Evolutionary conservation across 2,113 vertebrate genomes (phyloP), one percentile per base, ranked within the genome.

Genomic region (Heteronetta atricapilla): DNA sequence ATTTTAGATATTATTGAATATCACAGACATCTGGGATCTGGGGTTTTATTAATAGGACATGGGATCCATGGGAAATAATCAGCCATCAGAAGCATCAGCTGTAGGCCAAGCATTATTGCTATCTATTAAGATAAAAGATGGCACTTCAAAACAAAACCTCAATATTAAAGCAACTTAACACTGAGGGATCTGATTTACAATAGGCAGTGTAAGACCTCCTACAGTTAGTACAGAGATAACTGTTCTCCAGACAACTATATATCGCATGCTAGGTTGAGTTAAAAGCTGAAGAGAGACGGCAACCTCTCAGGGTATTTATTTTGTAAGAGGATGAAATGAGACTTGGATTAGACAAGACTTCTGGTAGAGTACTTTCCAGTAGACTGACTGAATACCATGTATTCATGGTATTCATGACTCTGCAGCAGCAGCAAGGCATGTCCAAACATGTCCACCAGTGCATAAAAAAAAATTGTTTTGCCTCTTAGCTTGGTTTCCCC

Each of bases 381-480:
- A 7, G 22, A 67, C 29, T 59, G 31, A 59, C 1, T 29, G 11
- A 46, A 14, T 42, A 44, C 46, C 6, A 48, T 0, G 0, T 48
- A n/a, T n/a, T n/a, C n/a, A n/a, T n/a, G n/a, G n/a, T n/a, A n/a
- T n/a, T n/a, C n/a, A n/a, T n/a, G n/a, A n/a, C n/a, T n/a, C n/a
- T n/a, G n/a, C n/a, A n/a, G n/a, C n/a, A n/a, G n/a, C n/a, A n/a
- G n/a, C n/a, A n/a, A n/a, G n/a, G n/a, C n/a, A n/a, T n/a, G n/a
- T n/a, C n/a, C n/a, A n/a, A n/a, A n/a, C n/a, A n/a, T n/a, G n/a
- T n/a, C n/a, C n/a, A n/a, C n/a, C n/a, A n/a, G n/a, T n/a, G n/a
- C n/a, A n/a, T n/a, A n/a, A n/a, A n/a, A n/a, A n/a, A n/a, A n/a
- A 52, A 6, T 21, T 25, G 15, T 63, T 88, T 69, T 90, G 29